Percentiles rank a stretch among this genome's conserved stretches.
phyloP scores from a whole-genome alignment of 2,888 invertebrate genomes.

The Poecilus cupreus region DNA sequence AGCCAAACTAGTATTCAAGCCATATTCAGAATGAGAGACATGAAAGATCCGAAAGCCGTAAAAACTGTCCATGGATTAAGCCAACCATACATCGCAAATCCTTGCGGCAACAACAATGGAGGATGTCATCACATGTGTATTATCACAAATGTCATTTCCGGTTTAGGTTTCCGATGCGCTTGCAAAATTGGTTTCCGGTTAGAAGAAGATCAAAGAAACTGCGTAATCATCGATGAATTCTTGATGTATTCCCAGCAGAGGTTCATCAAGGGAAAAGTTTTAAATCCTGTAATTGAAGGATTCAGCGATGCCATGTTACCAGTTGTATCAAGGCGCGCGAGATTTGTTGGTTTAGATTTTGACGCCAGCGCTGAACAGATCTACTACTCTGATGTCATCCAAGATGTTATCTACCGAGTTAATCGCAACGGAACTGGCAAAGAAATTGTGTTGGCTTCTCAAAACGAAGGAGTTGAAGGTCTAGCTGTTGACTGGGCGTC shows the following conservation, averaged over 20 bases:
- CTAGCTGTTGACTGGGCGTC: constrained; percentile 97
- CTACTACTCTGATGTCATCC: constrained; percentile 97
- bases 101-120: constrained; percentile 91
- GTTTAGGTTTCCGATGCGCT: constrained; percentile 91
- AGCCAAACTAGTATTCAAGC: constrained; percentile 86
- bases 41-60: constrained; percentile 88
- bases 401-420: constrained; percentile 93
- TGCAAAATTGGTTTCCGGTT: constrained; percentile 92
- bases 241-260: constrained; percentile 96
- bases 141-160: constrained; percentile 83
- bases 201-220: constrained; percentile 84
- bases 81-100: constrained; percentile 85
- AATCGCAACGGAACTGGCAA: constrained; percentile 86
- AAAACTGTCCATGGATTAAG: constrained; percentile 87
- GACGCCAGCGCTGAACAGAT: constrained; percentile 93
- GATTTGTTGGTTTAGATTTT: constrained; percentile 96
- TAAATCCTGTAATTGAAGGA: constrained; percentile 90
- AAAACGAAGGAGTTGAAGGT: constrained; percentile 98
- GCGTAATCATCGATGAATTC: constrained; percentile 89
- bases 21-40: constrained; percentile 86
- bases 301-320: constrained; percentile 97
- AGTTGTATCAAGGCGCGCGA: constrained; percentile 91
- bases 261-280: constrained; percentile 94
- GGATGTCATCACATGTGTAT: constrained; percentile 96
- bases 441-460: constrained; percentile 94